Evolutionary conservation across 2,797 vertebrate species (phyloP), one percentile per base, ranked within the genome.

Genomic region (Megalops cyprinoides): DNA sequence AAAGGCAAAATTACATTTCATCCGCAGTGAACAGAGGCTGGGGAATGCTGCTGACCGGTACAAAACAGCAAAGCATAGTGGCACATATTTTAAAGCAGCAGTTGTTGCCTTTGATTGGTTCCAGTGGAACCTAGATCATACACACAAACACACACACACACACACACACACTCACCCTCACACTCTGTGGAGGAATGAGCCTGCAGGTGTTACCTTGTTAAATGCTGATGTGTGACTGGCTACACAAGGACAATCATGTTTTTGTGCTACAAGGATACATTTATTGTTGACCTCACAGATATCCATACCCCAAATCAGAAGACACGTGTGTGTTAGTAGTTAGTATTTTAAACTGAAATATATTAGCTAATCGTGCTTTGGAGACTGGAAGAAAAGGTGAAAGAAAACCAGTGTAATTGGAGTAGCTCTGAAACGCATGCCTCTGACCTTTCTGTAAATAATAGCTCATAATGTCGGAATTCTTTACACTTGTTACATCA

Each of bases 401-500:
- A n/a, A n/a, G n/a, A n/a, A 71, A 1, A 5, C 39, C n/a, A 20
- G 44, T 71, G 7, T 39, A 42, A 42, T 10, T 71, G 65, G 18
- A 28, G 25, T 62, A 3, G 25, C 28, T 62, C 58, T 62, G 62
- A 71, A 44, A 71, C 71, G 25, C 10, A 65, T 65, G 9, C 28
- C 60, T 15, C 60, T 31, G 60, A 65, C 60, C 60, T 34, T 65
- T 65, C 60, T 65, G 60, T 65, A 65, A 65, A 18, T 31, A 65
- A 34, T 65, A 65, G 31, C 28, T 9, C 28, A 31, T 65, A 31
- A 34, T 14, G 34, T 9, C 25, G 34, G 20, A 25, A 65, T 34
- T 31, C 34, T 65, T 65, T 14, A 34, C 25, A 65, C 28, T 60
- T 34, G 60, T 65, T 65, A 65, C 60, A 31, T 65, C 60, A 9